Base-by-base conservation (phyloP, 2,888 invertebrate species). In the Plebejus melissa region DNA sequence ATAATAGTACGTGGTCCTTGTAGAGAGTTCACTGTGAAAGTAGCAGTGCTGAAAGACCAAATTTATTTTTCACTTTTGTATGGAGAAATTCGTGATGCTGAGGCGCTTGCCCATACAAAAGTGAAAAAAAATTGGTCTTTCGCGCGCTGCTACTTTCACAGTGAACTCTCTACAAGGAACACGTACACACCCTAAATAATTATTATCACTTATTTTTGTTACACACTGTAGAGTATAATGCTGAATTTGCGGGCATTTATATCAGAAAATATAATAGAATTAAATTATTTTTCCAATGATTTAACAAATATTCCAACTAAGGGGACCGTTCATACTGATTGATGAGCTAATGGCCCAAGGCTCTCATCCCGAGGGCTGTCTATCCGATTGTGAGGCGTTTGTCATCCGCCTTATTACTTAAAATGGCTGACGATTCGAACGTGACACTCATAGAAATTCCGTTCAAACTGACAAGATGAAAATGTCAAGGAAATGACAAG, bases 241-340 rank as follows among this genome's bases (percentile, higher is more conserved):
- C 9, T 46, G 46, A 46, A 2, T 46, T 41, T 41, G 9, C 9
- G 41, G 13, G 58, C 11, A 58, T 58, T 58, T n/a, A n/a, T 58
- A 22, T 11, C 28, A n/a, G 60, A 28, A 60, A 60, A 32, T 28
- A 60, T 28, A 28, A 13, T 65, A 65, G 32, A 36, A 65, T 32
- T 13, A 13, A 36, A 65, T 65, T 65, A 13, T 65, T 65, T 65
- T 65, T 65, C 36, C 65, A 32, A 65, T 65, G 36, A 65, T 65
- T 36, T 36, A 65, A 65, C 65, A 83, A 83, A 84, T 83, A 82
- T 81, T 77, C 78, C 80, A 79, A 80, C 80, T 82, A 82, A 80
- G 83, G 83, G 85, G 84, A 84, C 83, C 84, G 75, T 81, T 83
- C 80, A 79, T 70, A 77, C 77, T 84, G 84, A 84, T 84, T 84